phyloP scores from a whole-genome alignment of 37 sponge, comb jelly and placozoan species.

The Agelas oroides region DNA sequence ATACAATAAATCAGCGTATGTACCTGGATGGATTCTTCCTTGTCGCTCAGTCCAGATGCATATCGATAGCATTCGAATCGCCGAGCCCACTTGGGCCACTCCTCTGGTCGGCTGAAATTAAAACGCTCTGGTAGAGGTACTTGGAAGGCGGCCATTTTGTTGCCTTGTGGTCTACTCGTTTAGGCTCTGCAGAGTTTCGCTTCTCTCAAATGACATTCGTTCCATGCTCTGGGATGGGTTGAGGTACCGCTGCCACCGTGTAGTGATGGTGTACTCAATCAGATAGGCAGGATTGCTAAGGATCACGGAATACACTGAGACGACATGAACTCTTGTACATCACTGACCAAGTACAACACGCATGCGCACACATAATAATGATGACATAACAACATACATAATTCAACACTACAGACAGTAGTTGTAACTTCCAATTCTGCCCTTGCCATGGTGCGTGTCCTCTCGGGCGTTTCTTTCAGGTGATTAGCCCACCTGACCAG shows the following conservation, averaged over 20 bases:
- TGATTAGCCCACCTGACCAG: too few species aligned
- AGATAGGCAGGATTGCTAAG: too few species aligned
- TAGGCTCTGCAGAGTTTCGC: not conserved
- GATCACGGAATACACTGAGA: too few species aligned
- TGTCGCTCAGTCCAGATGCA: conserved; percentile 24
- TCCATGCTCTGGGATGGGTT: not conserved
- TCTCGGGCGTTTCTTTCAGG: too few species aligned
- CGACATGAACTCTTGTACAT: too few species aligned
- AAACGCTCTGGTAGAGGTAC: conserved; percentile 38
- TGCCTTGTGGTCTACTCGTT: not conserved
- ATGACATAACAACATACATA: too few species aligned
- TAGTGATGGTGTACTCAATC: too few species aligned
- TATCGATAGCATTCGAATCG: conserved; percentile 41
- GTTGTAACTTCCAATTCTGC: too few species aligned
- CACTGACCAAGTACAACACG: too few species aligned
- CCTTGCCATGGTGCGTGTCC: too few species aligned
- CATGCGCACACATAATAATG: too few species aligned
- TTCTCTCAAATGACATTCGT: not conserved
- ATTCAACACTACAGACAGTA: too few species aligned
- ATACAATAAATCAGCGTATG: conserved; percentile 35
- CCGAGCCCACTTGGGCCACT: conserved; percentile 43
- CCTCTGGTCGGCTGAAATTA: conserved; percentile 30
- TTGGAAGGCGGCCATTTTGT: conserved; percentile 2
- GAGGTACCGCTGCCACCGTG: conserved; percentile 30
- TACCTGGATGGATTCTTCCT: conserved; percentile 16